These are phyloP conservation scores for Hololepta plana DNA, from an alignment of 2,888 invertebrate species.

Conservation along the genomic window DNA sequence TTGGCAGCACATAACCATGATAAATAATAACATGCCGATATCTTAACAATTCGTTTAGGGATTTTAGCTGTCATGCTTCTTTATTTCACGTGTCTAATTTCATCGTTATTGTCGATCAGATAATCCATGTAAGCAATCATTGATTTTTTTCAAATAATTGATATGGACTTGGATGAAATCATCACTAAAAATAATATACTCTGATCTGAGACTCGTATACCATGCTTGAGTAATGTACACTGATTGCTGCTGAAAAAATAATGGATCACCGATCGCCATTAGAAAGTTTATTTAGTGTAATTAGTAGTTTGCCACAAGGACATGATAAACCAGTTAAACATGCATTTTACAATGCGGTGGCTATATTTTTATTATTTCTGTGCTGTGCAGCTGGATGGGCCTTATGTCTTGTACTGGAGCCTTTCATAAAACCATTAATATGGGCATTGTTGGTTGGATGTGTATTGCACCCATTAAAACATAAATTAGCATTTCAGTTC, in stretches of 20 bases:
- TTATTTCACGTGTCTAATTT: no score
- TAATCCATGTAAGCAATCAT: no score
- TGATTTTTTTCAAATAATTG: no score
- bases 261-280: constrained; percentile 35
- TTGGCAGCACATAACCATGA: no score
- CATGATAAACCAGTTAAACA: constrained; percentile 82
- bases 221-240: no score
- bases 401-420: constrained; percentile 70
- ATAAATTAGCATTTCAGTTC: constrained; percentile 53
- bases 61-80: no score
- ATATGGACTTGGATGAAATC: no score
- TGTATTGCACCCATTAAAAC: constrained; percentile 88
- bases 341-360: constrained; percentile 78
- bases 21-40: no score
- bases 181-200: no score
- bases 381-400: constrained; percentile 55
- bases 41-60: no score
- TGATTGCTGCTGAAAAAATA: constrained; percentile 8
- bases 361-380: constrained; percentile 53
- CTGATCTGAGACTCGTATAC: no score
- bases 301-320: constrained; percentile 50
- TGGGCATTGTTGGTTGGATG: constrained; percentile 97
- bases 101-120: no score
- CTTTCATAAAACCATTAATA: constrained; percentile 82
- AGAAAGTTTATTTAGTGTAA: constrained; percentile 49